Percentiles rank a stretch among this genome's conserved stretches.
These are phyloP conservation scores for Menura novaehollandiae DNA, from an alignment of 2,113 vertebrate species.

Conservation along the genomic window DNA sequence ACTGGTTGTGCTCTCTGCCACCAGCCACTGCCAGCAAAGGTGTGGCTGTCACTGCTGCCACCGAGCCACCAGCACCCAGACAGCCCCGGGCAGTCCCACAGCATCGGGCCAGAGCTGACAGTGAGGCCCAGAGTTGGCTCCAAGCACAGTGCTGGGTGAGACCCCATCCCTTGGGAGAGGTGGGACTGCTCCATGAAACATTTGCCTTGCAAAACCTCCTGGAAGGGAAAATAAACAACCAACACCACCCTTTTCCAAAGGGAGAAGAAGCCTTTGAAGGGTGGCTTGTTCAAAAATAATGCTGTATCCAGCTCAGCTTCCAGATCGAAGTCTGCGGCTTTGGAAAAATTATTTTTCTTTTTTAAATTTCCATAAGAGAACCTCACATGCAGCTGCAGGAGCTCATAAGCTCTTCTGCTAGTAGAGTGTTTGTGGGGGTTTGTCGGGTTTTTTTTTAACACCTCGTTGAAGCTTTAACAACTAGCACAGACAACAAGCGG, in stretches of 20 bases:
- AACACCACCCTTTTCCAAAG: background rate
- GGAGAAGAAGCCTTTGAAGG: background rate
- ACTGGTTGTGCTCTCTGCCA: background rate
- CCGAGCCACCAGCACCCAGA: fast-evolving
- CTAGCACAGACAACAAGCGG: background rate
- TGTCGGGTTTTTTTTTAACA: background rate
- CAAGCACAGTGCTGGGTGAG: fast-evolving
- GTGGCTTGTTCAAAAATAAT: background rate
- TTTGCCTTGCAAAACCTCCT: background rate
- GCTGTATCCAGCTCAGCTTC: background rate
- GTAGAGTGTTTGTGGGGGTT: background rate
- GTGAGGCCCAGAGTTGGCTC: fast-evolving
- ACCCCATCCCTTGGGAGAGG: background rate
- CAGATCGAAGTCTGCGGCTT: background rate
- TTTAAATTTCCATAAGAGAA: background rate
- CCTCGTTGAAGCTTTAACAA: slow-evolving; percentile 6
- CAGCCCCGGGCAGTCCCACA: fast-evolving
- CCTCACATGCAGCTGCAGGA: background rate
- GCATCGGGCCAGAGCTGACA: fast-evolving
- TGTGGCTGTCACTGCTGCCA: background rate
- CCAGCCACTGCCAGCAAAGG: fast-evolving
- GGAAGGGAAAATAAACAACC: background rate
- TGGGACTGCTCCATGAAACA: background rate
- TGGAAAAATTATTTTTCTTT: background rate
- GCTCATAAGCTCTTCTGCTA: background rate